phyloP scores from a whole-genome alignment of 1,140 invertebrate species.

The Coelopa frigida region DNA sequence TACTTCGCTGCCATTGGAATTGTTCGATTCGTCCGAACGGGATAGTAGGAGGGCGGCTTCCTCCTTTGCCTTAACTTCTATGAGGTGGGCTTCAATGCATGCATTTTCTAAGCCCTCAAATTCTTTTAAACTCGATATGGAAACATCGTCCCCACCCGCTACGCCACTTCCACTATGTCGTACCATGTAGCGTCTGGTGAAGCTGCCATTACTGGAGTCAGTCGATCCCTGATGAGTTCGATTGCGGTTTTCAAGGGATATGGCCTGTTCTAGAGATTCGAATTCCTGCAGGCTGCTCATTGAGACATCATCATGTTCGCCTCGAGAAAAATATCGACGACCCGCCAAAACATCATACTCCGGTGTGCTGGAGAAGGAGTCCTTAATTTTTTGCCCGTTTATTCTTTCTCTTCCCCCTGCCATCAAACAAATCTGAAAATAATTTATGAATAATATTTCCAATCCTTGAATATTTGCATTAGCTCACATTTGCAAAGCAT shows the following conservation, averaged over 20 bases:
- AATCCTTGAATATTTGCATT: too few relatives aligned
- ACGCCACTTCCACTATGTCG: conserved; percentile 48
- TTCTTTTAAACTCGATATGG: conserved; percentile 86
- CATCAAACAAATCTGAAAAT: too few relatives aligned
- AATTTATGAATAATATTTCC: too few relatives aligned
- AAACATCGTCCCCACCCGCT: conserved; percentile 79
- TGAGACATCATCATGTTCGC: conserved; percentile 85
- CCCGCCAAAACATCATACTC: conserved; percentile 77
- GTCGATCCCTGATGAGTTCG: conserved; percentile 60
- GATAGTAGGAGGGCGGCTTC: conserved; percentile 76
- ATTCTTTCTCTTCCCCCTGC: too few relatives aligned
- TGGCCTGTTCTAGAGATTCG: conserved; percentile 78
- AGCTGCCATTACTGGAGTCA: conserved; percentile 71
- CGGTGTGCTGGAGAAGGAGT: conserved; percentile 70
- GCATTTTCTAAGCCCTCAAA: conserved; percentile 89
- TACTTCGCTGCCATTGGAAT: conserved; percentile 48
- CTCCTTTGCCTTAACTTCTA: conserved; percentile 74
- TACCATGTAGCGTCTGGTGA: conserved; percentile 58
- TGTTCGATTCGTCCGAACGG: conserved; percentile 52
- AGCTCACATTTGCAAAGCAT: too few relatives aligned
- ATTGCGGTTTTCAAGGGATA: conserved; percentile 58
- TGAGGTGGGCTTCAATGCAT: conserved; percentile 72
- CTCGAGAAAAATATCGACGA: conserved; percentile 70
- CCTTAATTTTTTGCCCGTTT: too few relatives aligned
- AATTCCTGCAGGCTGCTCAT: conserved; percentile 91